These are phyloP conservation scores for Listronotus oregonensis DNA, from an alignment of 1,140 invertebrate species.

Conservation along the genomic window DNA sequence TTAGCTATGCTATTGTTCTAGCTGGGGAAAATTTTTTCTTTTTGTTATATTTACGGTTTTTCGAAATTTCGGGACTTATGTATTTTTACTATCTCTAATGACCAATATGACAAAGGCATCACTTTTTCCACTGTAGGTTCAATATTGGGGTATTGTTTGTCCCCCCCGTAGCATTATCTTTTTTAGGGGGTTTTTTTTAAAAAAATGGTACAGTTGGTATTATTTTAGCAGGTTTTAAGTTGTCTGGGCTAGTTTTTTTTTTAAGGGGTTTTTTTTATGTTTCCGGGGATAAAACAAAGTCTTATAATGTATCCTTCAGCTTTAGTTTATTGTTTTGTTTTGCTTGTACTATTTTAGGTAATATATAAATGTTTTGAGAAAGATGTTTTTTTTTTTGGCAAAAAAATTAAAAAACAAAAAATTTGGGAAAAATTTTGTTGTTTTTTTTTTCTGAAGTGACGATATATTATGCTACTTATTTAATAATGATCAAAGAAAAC, in stretches of 20 bases:
- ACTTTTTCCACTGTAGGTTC: slow-evolving; percentile 86
- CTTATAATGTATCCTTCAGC: slow-evolving; percentile 95
- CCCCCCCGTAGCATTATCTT: slow-evolving; percentile 88
- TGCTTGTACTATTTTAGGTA: slow-evolving; percentile 93
- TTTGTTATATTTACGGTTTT: slow-evolving; percentile 95
- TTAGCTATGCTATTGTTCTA: slow-evolving; percentile 79
- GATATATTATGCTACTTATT: no score
- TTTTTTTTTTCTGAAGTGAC: no score
- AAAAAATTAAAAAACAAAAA: no score
- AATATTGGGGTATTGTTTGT: slow-evolving; percentile 94
- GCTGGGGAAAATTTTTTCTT: slow-evolving; percentile 78
- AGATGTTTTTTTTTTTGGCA: no score
- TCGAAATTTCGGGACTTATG: slow-evolving; percentile 91
- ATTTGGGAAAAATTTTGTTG: no score
- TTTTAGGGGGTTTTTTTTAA: slow-evolving; percentile 78
- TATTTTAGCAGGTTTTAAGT: slow-evolving; percentile 76
- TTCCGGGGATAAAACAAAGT: slow-evolving; percentile 85
- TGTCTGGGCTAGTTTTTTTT: slow-evolving; percentile 89
- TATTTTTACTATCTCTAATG: slow-evolving; percentile 88
- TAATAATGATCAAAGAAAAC: no score
- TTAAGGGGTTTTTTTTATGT: slow-evolving; percentile 94
- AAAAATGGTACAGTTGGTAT: slow-evolving; percentile 77
- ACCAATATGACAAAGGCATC: slow-evolving; percentile 69
- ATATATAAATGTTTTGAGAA: no score
- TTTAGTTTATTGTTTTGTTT: slow-evolving; percentile 93